Percentiles rank a stretch among this genome's conserved stretches.
Evolutionary conservation across 2,113 vertebrate genomes (phyloP).

Genomic region (Morone saxatilis): DNA sequence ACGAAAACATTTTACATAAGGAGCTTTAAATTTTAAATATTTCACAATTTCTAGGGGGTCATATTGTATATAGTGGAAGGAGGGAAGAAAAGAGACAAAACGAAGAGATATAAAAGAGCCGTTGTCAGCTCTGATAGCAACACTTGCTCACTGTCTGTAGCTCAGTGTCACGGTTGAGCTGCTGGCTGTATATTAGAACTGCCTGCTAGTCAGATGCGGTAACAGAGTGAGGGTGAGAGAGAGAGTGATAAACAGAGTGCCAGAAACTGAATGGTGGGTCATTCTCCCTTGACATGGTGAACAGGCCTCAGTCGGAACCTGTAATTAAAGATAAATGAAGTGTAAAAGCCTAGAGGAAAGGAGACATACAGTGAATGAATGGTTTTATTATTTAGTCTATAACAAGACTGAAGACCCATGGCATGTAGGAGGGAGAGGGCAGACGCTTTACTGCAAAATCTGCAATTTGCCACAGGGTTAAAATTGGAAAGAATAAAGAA

Average conservation of each 20-base stretch:
- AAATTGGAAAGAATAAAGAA: conserved; percentile 26
- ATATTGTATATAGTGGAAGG: background rate
- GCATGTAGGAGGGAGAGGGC: background rate
- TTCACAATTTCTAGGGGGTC: background rate
- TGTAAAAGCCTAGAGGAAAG: too few relatives aligned
- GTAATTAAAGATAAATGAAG: conserved; percentile 1
- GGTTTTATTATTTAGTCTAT: background rate
- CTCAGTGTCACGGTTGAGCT: conserved; percentile 23
- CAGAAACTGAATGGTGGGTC: background rate
- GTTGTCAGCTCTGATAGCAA: conserved; percentile 24
- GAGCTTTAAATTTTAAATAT: background rate
- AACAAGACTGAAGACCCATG: background rate
- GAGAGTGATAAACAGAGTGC: conserved; percentile 6
- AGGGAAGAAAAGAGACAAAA: background rate
- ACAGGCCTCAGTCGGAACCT: background rate
- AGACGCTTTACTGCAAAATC: background rate
- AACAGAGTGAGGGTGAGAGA: background rate
- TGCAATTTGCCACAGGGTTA: background rate
- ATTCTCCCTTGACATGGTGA: background rate
- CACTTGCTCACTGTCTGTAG: conserved; percentile 12
- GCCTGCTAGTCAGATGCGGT: conserved; percentile 5
- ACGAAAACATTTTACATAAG: background rate
- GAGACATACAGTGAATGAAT: background rate
- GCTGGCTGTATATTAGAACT: conserved; percentile 42
- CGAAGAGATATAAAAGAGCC: conserved; percentile 1